phyloP scores from a whole-genome alignment of 2,888 invertebrate genomes.

The Volucella zonaria region DNA sequence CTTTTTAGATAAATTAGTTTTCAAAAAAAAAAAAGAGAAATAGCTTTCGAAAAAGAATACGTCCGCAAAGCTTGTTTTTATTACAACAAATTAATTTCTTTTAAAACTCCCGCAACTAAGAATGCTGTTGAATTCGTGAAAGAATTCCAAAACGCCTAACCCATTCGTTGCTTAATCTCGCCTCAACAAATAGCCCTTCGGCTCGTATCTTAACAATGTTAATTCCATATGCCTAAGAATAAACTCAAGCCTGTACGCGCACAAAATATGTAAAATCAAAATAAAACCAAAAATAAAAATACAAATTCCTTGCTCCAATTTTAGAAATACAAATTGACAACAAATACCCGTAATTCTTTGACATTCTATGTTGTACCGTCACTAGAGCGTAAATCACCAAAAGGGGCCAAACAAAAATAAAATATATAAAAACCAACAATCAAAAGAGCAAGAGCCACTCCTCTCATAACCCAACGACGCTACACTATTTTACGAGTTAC shows the following conservation, averaged over 20 bases:
- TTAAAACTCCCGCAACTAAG: constrained; percentile 6
- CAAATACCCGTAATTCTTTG: constrained; percentile 48
- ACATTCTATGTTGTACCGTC: constrained; percentile 33
- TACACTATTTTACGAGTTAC: too few species aligned
- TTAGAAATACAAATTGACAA: constrained; percentile 65
- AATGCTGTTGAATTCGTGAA: constrained; percentile 37
- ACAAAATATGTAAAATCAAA: background rate
- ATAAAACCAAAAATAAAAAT: constrained; percentile 19
- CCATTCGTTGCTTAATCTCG: constrained; percentile 31
- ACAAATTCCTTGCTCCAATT: constrained; percentile 51
- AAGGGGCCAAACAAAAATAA: background rate
- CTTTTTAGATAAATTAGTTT: background rate
- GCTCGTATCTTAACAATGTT: constrained; percentile 8
- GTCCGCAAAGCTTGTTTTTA: constrained; percentile 7
- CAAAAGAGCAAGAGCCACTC: constrained; percentile 30
- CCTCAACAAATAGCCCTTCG: constrained; percentile 20
- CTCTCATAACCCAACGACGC: background rate
- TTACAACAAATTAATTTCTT: constrained; percentile 28
- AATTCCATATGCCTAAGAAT: constrained; percentile 36
- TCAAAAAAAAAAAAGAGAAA: constrained; percentile 2
- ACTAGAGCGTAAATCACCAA: constrained; percentile 58
- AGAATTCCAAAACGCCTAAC: constrained; percentile 41
- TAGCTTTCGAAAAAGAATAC: background rate
- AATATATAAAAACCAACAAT: background rate
- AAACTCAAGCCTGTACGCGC: background rate